Evolutionary conservation across 1,140 invertebrate genomes (phyloP).

Genomic region (Drosophila azteca): DNA sequence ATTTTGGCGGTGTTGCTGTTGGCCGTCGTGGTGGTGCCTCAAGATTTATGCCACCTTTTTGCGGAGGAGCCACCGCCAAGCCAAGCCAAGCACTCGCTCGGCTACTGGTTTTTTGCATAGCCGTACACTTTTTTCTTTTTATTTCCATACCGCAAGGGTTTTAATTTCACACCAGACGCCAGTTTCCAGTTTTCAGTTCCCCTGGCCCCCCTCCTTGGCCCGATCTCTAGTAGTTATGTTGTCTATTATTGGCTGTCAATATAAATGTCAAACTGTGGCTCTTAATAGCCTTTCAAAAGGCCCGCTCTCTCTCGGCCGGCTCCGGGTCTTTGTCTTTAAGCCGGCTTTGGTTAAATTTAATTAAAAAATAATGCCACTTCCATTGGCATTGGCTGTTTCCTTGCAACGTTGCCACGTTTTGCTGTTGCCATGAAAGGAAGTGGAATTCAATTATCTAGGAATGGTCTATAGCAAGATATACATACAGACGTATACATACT

Average conservation of each 20-base stretch:
- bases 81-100: conserved; percentile 45
- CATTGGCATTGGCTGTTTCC: not conserved
- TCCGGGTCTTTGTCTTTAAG: conserved; percentile 38
- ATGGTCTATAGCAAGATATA: conserved; percentile 4
- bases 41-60: conserved; percentile 68
- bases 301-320: conserved; percentile 8
- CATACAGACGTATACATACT: conserved; percentile 2
- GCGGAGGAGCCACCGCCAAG: conserved; percentile 12
- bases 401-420: not conserved
- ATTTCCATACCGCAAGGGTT: conserved; percentile 63
- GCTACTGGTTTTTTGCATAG: conserved; percentile 70
- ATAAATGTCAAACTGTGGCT: conserved; percentile 78
- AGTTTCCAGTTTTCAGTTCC: conserved; percentile 27
- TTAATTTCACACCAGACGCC: conserved; percentile 67
- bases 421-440: conserved; percentile 34
- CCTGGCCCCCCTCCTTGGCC: conserved; percentile 4
- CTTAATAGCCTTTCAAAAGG: conserved; percentile 73
- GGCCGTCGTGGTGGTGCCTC: conserved; percentile 20
- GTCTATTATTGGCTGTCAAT: conserved; percentile 82
- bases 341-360: conserved; percentile 63
- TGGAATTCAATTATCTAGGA: conserved; percentile 62
- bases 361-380: conserved; percentile 50
- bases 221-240: conserved; percentile 71
- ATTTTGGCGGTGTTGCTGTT: conserved; percentile 67
- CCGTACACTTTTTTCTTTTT: conserved; percentile 25